Evolutionary conservation across 2,888 invertebrate species (phyloP).

Genomic region (Chrysolina americana): DNA sequence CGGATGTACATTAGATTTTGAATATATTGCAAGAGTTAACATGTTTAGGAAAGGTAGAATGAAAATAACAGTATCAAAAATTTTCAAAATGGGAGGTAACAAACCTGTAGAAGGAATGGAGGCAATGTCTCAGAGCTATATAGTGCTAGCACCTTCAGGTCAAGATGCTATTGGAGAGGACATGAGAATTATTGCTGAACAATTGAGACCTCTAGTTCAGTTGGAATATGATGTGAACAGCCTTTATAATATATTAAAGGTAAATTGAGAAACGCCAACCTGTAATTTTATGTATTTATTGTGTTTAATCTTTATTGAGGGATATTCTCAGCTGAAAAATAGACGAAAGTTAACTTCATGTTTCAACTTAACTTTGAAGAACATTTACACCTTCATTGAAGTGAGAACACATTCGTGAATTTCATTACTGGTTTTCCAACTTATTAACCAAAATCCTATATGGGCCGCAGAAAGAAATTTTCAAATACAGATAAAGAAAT

Average conservation of each 20-base stretch:
- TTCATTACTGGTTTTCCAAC: no score
- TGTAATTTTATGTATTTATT: constrained; percentile 1
- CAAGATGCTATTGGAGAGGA: constrained; percentile 97
- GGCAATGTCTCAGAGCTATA: constrained; percentile 88
- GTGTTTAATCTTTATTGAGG: no score
- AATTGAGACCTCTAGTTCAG: constrained; percentile 91
- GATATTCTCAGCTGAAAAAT: no score
- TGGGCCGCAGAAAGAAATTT: no score
- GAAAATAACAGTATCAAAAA: constrained; percentile 97
- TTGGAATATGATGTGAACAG: constrained; percentile 73
- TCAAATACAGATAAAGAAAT: no score
- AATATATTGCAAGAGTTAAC: constrained; percentile 92
- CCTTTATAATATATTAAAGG: neutral
- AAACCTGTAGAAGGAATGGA: constrained; percentile 82
- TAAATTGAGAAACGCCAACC: neutral
- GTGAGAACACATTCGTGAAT: no score
- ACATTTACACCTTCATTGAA: no score
- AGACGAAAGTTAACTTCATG: no score
- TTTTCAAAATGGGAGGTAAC: constrained; percentile 80
- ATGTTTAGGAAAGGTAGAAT: constrained; percentile 97
- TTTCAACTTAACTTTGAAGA: no score
- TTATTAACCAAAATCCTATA: no score
- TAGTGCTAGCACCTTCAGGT: constrained; percentile 91
- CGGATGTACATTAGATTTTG: constrained; percentile 93
- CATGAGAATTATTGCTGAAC: constrained; percentile 95